Base-by-base conservation (phyloP, 2,888 invertebrate species). In the Macaria notata region DNA sequence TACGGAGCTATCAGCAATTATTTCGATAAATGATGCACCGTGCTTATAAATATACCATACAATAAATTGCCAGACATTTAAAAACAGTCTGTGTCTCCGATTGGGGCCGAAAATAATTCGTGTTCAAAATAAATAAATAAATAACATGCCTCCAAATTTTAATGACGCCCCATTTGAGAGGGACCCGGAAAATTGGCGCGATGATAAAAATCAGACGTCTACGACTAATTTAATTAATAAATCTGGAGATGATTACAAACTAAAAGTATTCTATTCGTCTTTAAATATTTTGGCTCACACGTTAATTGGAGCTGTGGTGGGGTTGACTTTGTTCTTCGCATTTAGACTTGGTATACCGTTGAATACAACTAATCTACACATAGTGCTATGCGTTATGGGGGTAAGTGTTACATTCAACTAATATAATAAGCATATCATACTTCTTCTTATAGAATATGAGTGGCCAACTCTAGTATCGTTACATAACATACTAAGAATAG, bases 351-450 rank as follows among this genome's bases (percentile, higher is more conserved):
- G 80, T 31, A 8, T 74, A 5, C 83, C 84, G 0, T 29, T 83
- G 4, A 68, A 69, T 49, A 61, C 76, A 0, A 84, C 81, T 5
- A 61, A 68, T 30, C 56, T 75, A 44, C 88, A 89, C 59, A 75
- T 88, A 31, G 59, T 83, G 4, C 63, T 88, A 47, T 88, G 88
- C 68, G 85, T 87, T 9, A 56, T 84, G 50, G 89, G 90, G 72
- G 90, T 90, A 65, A 86, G 89, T 81, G 2, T 31, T 31, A 6
- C 47, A 41, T 29, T n/a, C 3, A 6, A 19, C 19, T 19, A 19
- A 19, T 19, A 19, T 19, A 19, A 1, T 19, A 1, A 19, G 19
- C 19, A 19, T 19, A 19, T 1, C 19, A 19, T 19, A 19, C 19
- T 19, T 19, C 19, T 19, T 19, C 19, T 19, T 19, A 19, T 19